Conservation (phyloP, 1,140 invertebrate species). For the Ostrea edulis region DNA sequence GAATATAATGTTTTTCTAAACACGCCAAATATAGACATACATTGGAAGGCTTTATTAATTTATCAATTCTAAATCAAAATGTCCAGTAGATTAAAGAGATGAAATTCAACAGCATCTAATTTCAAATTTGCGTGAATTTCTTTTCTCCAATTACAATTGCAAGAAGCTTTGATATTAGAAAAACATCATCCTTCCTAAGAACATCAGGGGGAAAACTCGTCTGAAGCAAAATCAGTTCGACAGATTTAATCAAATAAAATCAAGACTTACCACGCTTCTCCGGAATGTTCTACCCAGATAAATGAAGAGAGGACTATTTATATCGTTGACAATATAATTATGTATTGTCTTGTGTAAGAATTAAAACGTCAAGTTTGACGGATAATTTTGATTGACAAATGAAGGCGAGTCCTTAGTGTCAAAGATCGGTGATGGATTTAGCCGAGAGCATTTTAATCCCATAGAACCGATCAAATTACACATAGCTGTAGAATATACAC, state of each 20-base stretch:
- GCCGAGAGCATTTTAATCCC: background rate
- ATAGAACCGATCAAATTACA: background rate
- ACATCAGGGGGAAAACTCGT: background rate
- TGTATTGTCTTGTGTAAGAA: background rate
- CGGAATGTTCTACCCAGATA: background rate
- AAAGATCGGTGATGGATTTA: background rate
- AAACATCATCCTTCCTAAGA: background rate
- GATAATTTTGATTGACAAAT: conserved; percentile 1
- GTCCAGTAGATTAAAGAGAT: no score
- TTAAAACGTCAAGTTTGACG: conserved; percentile 23
- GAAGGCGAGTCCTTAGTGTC: background rate
- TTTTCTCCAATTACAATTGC: background rate
- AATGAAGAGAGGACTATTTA: background rate
- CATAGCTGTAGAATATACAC: background rate
- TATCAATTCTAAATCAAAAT: no score
- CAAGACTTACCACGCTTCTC: conserved; percentile 1
- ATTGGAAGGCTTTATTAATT: no score
- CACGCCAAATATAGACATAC: no score
- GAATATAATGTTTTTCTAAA: background rate
- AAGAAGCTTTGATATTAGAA: background rate
- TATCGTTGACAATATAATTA: background rate
- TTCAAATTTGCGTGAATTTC: background rate
- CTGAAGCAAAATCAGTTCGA: background rate
- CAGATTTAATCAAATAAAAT: background rate
- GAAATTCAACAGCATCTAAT: no score